phyloP scores from a whole-genome alignment of 2,888 invertebrate genomes.

The Sclerodermus sp. region DNA sequence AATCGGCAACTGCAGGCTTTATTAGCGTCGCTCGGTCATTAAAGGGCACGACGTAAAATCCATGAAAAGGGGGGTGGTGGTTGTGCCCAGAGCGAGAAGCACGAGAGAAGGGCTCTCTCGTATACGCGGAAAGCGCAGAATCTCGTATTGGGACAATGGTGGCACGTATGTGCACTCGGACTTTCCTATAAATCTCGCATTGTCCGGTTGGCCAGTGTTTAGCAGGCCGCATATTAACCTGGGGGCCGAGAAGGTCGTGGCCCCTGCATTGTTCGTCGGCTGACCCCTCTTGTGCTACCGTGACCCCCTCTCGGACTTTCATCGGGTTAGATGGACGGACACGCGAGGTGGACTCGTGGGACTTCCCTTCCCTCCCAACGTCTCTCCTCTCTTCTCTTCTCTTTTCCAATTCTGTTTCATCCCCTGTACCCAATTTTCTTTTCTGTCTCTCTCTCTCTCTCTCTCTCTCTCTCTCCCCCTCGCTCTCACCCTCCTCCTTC shows the following conservation, averaged over 20 bases:
- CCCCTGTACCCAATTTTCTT: background rate
- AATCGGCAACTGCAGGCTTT: too few species aligned
- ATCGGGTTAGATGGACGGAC: slow-evolving; percentile 41
- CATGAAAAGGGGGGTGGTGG: too few species aligned
- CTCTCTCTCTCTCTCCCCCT: background rate
- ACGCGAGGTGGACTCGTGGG: slow-evolving; percentile 15
- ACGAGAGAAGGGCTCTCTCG: too few species aligned
- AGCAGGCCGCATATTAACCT: slow-evolving; percentile 57
- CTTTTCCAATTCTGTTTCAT: too few species aligned
- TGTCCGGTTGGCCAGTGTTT: slow-evolving; percentile 51
- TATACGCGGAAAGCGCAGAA: too few species aligned
- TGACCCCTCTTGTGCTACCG: slow-evolving; percentile 48
- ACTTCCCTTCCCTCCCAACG: background rate
- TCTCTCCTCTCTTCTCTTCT: too few species aligned
- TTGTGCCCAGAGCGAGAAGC: too few species aligned
- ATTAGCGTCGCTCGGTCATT: too few species aligned
- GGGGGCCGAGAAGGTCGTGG: slow-evolving; percentile 53
- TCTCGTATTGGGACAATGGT: slow-evolving; percentile 34
- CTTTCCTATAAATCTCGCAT: slow-evolving; percentile 54
- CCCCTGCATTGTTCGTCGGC: slow-evolving; percentile 44
- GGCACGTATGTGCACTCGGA: slow-evolving; percentile 34
- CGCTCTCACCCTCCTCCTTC: background rate
- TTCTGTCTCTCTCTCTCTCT: background rate
- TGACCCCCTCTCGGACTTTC: slow-evolving; percentile 44
- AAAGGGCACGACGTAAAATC: too few species aligned